These are phyloP conservation scores for Sphaeramia orbicularis DNA, from an alignment of 2,797 vertebrate genomes.

Conservation along the genomic window DNA sequence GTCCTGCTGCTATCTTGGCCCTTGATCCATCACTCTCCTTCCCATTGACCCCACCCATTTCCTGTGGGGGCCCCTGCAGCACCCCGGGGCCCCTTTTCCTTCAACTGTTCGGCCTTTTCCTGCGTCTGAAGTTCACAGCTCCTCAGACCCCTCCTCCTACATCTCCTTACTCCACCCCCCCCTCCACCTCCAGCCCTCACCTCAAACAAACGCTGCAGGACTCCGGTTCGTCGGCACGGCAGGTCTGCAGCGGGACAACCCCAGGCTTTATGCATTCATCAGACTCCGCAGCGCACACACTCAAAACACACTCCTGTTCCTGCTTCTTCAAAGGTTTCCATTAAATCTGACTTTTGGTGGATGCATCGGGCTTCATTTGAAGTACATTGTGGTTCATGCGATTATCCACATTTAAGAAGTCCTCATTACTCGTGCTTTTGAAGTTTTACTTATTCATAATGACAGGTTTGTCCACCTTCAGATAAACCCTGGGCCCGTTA, in stretches of 20 bases:
- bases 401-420: constrained; percentile 29
- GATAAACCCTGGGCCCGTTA: background rate
- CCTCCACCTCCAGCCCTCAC: background rate
- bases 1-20: constrained; percentile 18
- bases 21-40: constrained; percentile 18
- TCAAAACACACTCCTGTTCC: background rate
- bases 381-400: constrained; percentile 18
- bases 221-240: constrained; percentile 58
- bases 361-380: constrained; percentile 2
- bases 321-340: constrained; percentile 29
- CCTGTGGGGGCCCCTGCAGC: constrained; percentile 60
- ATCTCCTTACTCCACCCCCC: background rate
- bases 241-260: constrained; percentile 49
- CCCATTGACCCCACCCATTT: constrained; percentile 45
- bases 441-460: constrained; percentile 31
- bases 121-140: constrained; percentile 46
- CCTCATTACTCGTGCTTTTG: constrained; percentile 26
- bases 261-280: constrained; percentile 58
- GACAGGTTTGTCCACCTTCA: constrained; percentile 26
- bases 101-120: constrained; percentile 58
- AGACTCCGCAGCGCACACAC: constrained; percentile 20
- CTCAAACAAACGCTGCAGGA: constrained; percentile 61
- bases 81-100: constrained; percentile 63
- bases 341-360: background rate
- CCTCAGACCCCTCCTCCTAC: background rate